These are phyloP conservation scores for Andrena fulva DNA, from an alignment of 2,888 invertebrate species.

Conservation along the genomic window DNA sequence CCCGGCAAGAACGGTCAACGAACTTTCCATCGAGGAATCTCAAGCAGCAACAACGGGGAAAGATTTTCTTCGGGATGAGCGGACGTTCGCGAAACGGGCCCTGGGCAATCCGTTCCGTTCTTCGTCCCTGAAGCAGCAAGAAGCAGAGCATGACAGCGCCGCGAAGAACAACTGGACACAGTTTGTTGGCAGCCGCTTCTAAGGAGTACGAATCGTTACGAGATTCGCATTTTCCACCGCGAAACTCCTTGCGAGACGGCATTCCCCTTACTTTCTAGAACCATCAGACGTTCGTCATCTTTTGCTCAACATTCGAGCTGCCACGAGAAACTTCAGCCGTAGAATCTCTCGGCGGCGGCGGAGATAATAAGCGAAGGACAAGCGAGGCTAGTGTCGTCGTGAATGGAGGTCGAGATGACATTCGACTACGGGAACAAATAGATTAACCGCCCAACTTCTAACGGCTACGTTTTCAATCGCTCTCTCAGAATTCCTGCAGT, in stretches of 20 bases:
- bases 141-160: conserved; percentile 78
- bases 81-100: conserved; percentile 44
- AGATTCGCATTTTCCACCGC: conserved; percentile 60
- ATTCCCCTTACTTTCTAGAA: conserved; percentile 61
- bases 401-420: neutral
- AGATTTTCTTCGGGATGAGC: conserved; percentile 35
- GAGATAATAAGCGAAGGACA: neutral
- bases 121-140: conserved; percentile 68
- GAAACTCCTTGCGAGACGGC: conserved; percentile 52
- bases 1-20: conserved; percentile 11
- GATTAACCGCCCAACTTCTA: neutral
- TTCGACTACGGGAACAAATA: neutral
- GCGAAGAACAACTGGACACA: conserved; percentile 64
- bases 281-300: conserved; percentile 31
- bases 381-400: too few relatives aligned
- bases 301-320: conserved; percentile 9
- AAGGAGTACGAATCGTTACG: conserved; percentile 50
- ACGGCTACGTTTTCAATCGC: conserved; percentile 3
- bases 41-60: conserved; percentile 23
- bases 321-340: neutral
- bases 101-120: conserved; percentile 47
- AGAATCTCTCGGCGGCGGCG: neutral
- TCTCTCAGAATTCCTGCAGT: neutral
- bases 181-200: conserved; percentile 60
- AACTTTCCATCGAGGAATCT: conserved; percentile 19